These are phyloP conservation scores for Brachionus plicatilis DNA, from an alignment of 1,140 invertebrate genomes.

Conservation along the genomic window DNA sequence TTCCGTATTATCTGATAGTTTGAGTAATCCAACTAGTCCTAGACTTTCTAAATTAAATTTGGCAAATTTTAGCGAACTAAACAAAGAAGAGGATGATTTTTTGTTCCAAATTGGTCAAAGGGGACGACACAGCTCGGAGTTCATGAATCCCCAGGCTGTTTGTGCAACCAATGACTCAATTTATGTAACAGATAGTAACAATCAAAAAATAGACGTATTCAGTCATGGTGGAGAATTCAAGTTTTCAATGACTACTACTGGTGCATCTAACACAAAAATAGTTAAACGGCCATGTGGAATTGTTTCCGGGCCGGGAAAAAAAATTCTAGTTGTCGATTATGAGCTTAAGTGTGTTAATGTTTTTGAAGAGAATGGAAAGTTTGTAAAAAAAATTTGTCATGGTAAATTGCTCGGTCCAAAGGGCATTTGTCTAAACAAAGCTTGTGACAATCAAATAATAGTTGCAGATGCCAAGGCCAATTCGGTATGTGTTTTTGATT, in stretches of 20 bases:
- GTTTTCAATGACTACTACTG: slow-evolving; percentile 57
- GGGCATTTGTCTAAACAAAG: slow-evolving; percentile 58
- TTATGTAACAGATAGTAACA: slow-evolving; percentile 61
- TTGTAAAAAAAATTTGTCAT: slow-evolving; percentile 59
- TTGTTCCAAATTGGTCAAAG: slow-evolving; percentile 53
- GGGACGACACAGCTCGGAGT: slow-evolving; percentile 60
- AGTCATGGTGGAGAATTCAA: slow-evolving; percentile 49
- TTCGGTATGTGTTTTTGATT: slow-evolving; percentile 59
- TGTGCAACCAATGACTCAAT: slow-evolving; percentile 53
- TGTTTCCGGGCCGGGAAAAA: slow-evolving; percentile 57
- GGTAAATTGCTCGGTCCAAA: slow-evolving; percentile 61
- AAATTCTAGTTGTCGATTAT: slow-evolving; percentile 62
- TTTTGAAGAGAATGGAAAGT: slow-evolving; percentile 60
- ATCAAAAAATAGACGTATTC: slow-evolving; percentile 56
- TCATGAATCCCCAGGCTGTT: slow-evolving; percentile 62
- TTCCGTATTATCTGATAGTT: background rate
- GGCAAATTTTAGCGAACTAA: background rate
- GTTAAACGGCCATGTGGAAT: slow-evolving; percentile 61
- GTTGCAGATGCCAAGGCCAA: slow-evolving; percentile 64
- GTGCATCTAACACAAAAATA: slow-evolving; percentile 56
- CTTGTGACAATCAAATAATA: slow-evolving; percentile 57
- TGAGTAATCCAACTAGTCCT: background rate
- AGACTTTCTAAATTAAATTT: background rate
- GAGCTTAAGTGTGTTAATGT: slow-evolving; percentile 61
- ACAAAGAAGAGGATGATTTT: slow-evolving; percentile 31